Conservation (phyloP, 2,797 vertebrate species). For the Brachyrhaphis roseni region DNA sequence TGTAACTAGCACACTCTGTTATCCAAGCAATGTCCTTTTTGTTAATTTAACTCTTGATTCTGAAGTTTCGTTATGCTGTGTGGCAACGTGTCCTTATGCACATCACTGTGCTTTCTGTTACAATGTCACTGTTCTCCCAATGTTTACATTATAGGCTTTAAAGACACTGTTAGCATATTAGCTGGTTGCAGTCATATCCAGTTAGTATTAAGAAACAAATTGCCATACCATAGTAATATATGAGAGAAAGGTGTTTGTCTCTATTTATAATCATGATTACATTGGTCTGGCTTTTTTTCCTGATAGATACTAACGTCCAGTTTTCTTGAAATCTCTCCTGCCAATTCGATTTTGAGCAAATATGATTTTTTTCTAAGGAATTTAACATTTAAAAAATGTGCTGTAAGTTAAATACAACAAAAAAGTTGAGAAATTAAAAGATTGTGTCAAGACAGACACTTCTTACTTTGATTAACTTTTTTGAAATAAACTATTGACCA, state of each 20-base stretch:
- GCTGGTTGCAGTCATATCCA: not conserved
- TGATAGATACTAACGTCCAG: not conserved
- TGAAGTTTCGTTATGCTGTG: not conserved
- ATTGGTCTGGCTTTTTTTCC: not conserved
- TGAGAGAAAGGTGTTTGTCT: not conserved
- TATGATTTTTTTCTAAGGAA: not conserved
- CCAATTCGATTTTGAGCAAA: not conserved
- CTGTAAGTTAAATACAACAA: not conserved
- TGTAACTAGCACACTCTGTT: constrained; percentile 1
- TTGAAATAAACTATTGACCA: not conserved
- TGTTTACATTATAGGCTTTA: not conserved
- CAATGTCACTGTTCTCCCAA: not conserved
- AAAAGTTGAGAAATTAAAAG: not conserved
- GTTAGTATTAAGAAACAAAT: not conserved
- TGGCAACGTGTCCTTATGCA: not conserved
- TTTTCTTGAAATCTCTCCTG: not conserved
- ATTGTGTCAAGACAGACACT: not conserved
- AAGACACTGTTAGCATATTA: not conserved
- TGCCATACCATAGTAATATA: not conserved
- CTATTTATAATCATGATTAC: not conserved
- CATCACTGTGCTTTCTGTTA: not conserved
- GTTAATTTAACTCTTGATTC: not conserved
- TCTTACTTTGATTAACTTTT: not conserved
- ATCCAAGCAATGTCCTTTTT: constrained; percentile 8
- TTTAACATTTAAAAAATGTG: not conserved